A percentile compares a stretch with the other conserved stretches of the same genome.
These are phyloP conservation scores for Steatornis caripensis DNA, from an alignment of 2,113 vertebrate species.

Conservation along the genomic window DNA sequence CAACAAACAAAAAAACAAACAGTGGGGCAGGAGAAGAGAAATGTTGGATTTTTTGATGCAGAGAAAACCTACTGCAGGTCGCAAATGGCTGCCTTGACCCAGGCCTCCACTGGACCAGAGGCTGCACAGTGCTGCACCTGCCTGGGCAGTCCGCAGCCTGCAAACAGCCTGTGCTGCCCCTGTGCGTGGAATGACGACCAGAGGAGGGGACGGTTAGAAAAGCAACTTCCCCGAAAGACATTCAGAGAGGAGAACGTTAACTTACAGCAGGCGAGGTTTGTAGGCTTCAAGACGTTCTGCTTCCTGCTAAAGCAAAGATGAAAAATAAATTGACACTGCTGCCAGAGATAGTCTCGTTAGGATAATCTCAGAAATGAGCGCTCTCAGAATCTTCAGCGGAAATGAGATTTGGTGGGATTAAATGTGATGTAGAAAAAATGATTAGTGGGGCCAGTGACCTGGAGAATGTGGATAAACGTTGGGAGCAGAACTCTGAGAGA, in stretches of 20 bases:
- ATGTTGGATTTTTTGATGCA: neutral
- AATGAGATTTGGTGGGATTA: neutral
- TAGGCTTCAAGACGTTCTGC: neutral
- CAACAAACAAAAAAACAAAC: neutral
- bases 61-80: neutral
- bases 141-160: neutral
- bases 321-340: neutral
- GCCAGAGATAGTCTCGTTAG: neutral
- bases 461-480: neutral
- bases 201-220: neutral
- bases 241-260: neutral
- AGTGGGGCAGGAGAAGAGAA: neutral
- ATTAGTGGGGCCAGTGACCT: neutral
- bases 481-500: neutral
- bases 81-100: neutral
- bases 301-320: neutral
- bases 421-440: neutral
- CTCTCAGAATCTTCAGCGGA: neutral
- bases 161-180: neutral
- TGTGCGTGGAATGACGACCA: accelerated
- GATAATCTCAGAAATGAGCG: neutral
- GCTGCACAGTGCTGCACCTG: neutral
- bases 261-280: neutral
- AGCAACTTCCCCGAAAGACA: neutral
- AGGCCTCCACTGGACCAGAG: neutral